A percentile compares a stretch with the other conserved stretches of the same genome.
Evolutionary conservation across 2,797 vertebrate genomes (phyloP).

Genomic region (Setipinna tenuifilis): DNA sequence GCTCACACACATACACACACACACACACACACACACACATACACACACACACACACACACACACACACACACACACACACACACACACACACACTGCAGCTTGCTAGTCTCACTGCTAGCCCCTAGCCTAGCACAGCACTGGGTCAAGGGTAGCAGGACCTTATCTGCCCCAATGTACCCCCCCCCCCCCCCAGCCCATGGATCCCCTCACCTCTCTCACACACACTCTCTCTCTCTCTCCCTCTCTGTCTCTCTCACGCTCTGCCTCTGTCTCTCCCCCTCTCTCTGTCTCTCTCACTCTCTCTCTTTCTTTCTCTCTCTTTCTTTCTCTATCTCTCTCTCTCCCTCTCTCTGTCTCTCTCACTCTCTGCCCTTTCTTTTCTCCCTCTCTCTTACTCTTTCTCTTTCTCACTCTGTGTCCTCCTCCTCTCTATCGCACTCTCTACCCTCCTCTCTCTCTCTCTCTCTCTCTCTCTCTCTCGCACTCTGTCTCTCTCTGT

Average conservation of each 20-base stretch:
- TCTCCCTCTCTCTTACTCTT: not conserved
- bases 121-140: too few relatives aligned
- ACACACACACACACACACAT: not conserved
- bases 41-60: not conserved
- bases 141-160: too few relatives aligned
- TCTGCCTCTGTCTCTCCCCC: conserved; percentile 10
- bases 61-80: too few relatives aligned
- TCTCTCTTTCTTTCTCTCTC: conserved; percentile 12
- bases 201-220: not conserved
- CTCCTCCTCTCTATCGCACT: not conserved
- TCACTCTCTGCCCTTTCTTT: not conserved
- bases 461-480: too few relatives aligned
- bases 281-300: not conserved
- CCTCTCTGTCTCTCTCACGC: not conserved
- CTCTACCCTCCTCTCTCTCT: too few relatives aligned
- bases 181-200: too few relatives aligned
- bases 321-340: not conserved
- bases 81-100: too few relatives aligned
- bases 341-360: not conserved
- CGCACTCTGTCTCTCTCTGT: too few relatives aligned
- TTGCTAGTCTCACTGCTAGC: too few relatives aligned
- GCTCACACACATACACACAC: too few relatives aligned
- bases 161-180: too few relatives aligned
- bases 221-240: not conserved
- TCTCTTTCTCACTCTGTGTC: not conserved